Evolutionary conservation across 2,888 invertebrate genomes (phyloP).

Genomic region (Onchidella celtica): DNA sequence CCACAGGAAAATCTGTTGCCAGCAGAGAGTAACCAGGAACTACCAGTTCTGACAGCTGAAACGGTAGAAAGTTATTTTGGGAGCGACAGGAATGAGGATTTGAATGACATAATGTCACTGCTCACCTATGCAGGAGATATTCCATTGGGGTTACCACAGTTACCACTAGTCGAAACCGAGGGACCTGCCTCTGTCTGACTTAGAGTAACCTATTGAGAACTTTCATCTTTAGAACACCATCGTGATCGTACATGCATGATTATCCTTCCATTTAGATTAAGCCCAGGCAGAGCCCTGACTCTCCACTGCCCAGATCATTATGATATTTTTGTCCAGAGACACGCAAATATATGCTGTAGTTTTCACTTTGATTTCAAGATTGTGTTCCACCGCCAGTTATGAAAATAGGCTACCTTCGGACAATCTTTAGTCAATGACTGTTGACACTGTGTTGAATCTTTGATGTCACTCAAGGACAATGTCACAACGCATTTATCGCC

Average conservation of each 20-base stretch:
- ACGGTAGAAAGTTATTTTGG: not conserved
- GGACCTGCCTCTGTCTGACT: slow-evolving; percentile 32
- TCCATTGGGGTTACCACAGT: not conserved
- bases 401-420: no score
- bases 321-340: no score
- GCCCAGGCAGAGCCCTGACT: no score
- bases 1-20: slow-evolving; percentile 24
- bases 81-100: slow-evolving; percentile 24
- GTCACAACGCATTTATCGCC: no score
- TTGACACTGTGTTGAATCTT: no score
- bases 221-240: not conserved
- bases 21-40: not conserved
- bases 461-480: no score
- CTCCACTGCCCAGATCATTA: no score
- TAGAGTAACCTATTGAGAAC: not conserved
- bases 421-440: no score
- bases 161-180: slow-evolving; percentile 2
- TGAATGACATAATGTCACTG: slow-evolving; percentile 33
- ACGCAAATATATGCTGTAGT: no score
- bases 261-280: not conserved
- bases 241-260: not conserved
- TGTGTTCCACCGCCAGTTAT: no score
- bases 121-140: slow-evolving; percentile 4
- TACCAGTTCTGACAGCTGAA: slow-evolving; percentile 15
- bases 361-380: no score